Percentiles rank a stretch among this genome's conserved stretches.
Conservation (phyloP, 1,140 invertebrate genomes). For the Polypedilum vanderplanki region DNA sequence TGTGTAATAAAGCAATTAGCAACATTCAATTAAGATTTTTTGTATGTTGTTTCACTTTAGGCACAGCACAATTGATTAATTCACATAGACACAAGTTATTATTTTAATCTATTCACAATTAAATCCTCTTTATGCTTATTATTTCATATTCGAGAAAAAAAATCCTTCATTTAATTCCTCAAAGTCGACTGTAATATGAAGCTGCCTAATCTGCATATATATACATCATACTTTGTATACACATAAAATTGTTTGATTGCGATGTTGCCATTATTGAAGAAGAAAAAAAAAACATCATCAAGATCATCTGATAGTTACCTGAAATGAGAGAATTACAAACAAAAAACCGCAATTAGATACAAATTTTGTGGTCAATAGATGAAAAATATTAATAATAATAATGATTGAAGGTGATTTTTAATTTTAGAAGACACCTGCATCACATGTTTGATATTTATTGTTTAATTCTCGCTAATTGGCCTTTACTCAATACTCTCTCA, state of each 20-base stretch:
- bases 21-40: slow-evolving; percentile 6
- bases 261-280: slow-evolving; percentile 5
- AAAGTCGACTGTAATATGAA: slow-evolving; percentile 2
- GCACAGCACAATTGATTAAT: neutral
- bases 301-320: neutral
- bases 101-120: neutral
- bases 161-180: slow-evolving; percentile 7
- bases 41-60: neutral
- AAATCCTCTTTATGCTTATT: neutral
- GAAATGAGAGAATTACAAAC: neutral
- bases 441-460: neutral
- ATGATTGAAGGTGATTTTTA: slow-evolving; percentile 1
- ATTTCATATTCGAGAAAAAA: neutral
- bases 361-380: neutral
- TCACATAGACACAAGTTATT: neutral
- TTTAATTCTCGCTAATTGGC: slow-evolving; percentile 1
- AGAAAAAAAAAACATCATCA: slow-evolving; percentile 2
- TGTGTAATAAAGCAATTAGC: neutral
- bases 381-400: neutral
- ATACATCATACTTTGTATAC: neutral
- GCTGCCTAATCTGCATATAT: neutral
- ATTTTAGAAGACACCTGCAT: slow-evolving; percentile 1
- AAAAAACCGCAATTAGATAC: slow-evolving; percentile 1
- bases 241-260: neutral
- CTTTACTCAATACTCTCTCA: neutral